These are phyloP conservation scores for Hyperopisus bebe DNA, from an alignment of 2,113 vertebrate genomes.

Conservation along the genomic window DNA sequence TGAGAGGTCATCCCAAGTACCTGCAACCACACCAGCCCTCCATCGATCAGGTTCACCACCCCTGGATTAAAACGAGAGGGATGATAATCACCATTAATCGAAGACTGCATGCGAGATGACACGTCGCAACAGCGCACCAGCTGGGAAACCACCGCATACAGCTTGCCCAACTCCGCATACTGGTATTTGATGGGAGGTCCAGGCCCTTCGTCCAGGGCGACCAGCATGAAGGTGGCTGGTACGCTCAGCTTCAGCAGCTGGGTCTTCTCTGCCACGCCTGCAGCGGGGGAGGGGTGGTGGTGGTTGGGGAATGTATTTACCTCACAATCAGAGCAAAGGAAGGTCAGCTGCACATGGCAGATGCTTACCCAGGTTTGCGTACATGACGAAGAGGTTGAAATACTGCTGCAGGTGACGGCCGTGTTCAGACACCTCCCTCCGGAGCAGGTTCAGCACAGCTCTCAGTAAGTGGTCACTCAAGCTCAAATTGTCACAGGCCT, in stretches of 20 bases:
- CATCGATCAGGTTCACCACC: not conserved
- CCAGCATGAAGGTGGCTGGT: conserved; percentile 97
- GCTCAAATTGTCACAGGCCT: conserved; percentile 96
- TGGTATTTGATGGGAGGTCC: conserved; percentile 98
- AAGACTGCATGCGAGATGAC: conserved; percentile 93
- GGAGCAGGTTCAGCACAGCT: conserved; percentile 90
- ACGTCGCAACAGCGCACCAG: conserved; percentile 96
- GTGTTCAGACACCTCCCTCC: conserved; percentile 96
- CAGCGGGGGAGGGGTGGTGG: no score
- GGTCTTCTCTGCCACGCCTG: conserved; percentile 95
- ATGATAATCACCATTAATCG: conserved; percentile 80
- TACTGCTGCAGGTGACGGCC: conserved; percentile 98
- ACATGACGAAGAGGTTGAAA: conserved; percentile 99
- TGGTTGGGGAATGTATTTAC: not conserved
- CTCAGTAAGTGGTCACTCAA: conserved; percentile 94
- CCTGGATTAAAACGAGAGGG: not conserved
- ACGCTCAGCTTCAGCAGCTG: conserved; percentile 93
- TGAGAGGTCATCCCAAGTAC: not conserved
- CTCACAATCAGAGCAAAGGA: not conserved
- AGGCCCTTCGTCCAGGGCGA: conserved; percentile 93
- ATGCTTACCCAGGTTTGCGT: conserved; percentile 92
- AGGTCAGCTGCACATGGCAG: not conserved
- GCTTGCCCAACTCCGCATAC: conserved; percentile 94
- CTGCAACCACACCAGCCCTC: not conserved
- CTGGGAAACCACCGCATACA: conserved; percentile 96